phyloP scores from a whole-genome alignment of 2,888 invertebrate genomes.

The Spisula solida region DNA sequence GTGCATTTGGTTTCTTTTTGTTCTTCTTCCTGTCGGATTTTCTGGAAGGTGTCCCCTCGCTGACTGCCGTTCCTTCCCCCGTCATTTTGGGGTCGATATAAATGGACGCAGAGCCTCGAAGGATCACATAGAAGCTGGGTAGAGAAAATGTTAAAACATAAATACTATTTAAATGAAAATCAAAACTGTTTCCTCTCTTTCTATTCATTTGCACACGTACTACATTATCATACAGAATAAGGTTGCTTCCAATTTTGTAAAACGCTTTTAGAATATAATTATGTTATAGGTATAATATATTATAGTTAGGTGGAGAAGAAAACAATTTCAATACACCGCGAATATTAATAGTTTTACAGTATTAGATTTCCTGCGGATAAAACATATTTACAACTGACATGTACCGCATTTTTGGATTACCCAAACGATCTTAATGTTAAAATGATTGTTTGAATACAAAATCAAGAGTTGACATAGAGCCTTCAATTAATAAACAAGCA shows the following conservation, averaged over 20 bases:
- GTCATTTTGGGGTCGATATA: constrained; percentile 84
- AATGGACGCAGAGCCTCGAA: constrained; percentile 82
- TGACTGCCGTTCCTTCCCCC: constrained; percentile 75
- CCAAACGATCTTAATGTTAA: background rate
- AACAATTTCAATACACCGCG: too few species aligned
- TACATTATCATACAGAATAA: too few species aligned
- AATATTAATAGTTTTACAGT: background rate
- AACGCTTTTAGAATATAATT: too few species aligned
- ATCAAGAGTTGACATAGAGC: background rate
- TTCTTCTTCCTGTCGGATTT: constrained; percentile 52
- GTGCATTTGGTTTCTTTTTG: constrained; percentile 48
- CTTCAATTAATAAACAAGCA: background rate
- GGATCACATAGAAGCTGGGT: constrained; percentile 84
- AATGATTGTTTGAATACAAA: background rate
- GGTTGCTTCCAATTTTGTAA: too few species aligned
- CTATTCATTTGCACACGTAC: too few species aligned
- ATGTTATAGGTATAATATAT: too few species aligned
- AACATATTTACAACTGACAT: background rate
- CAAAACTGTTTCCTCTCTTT: too few species aligned
- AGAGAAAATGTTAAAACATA: background rate
- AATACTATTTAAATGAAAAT: background rate
- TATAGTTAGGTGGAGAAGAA: too few species aligned
- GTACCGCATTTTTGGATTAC: background rate
- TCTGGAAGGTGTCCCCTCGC: constrained; percentile 38
- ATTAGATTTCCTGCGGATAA: background rate